phyloP scores from a whole-genome alignment of 2,113 vertebrate species.

The Myotis brandtii region DNA sequence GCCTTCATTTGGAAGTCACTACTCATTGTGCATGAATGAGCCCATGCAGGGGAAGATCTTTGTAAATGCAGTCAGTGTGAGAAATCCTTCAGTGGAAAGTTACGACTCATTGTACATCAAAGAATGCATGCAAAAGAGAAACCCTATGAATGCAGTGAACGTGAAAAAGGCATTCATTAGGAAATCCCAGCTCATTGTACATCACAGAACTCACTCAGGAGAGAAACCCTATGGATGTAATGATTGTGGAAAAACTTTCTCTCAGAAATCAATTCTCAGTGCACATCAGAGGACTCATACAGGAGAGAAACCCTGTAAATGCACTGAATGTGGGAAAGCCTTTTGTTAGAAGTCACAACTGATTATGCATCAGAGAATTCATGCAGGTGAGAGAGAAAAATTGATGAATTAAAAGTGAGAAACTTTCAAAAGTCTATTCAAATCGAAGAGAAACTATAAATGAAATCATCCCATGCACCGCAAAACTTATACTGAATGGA shows the following conservation, averaged over 20 bases:
- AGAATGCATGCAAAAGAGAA: constrained; percentile 70
- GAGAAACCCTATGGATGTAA: constrained; percentile 68
- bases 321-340: constrained; percentile 68
- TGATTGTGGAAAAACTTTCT: constrained; percentile 72
- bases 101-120: constrained; percentile 68
- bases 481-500: neutral
- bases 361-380: constrained; percentile 73
- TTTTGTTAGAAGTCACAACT: constrained; percentile 79
- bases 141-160: constrained; percentile 63
- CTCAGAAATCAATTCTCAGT: constrained; percentile 63
- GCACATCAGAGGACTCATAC: constrained; percentile 73
- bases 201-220: constrained; percentile 67
- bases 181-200: constrained; percentile 72
- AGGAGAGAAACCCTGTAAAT: constrained; percentile 77
- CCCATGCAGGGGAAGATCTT: constrained; percentile 55
- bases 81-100: constrained; percentile 74
- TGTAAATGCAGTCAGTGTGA: constrained; percentile 69
- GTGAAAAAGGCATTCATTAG: constrained; percentile 73
- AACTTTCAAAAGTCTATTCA: neutral
- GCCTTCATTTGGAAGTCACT: constrained; percentile 67
- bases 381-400: constrained; percentile 54
- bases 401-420: neutral
- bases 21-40: constrained; percentile 65
- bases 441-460: neutral
- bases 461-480: neutral